Evolutionary conservation across 2,888 invertebrate genomes (phyloP), one percentile per base, ranked within the genome.

Genomic region (Brassicogethes aeneus): DNA sequence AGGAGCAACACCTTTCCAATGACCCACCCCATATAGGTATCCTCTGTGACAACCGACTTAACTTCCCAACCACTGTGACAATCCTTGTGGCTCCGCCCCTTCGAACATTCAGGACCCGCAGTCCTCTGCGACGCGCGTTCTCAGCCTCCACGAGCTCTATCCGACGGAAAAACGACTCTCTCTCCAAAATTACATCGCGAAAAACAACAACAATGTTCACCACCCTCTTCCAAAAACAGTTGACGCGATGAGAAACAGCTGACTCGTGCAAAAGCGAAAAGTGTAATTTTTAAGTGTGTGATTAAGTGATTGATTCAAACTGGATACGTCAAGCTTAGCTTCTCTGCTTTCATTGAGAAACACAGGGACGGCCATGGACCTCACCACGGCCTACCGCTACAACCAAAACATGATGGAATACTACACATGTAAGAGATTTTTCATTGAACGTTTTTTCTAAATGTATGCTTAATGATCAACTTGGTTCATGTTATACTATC

Each of bases 331-430:
- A 64, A 77, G 79, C 68, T 76, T 80, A 59, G 73, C 76, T 62
- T 80, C 81, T 70, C 76, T 77, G 74, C 75, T 76, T 57, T 72
- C 73, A 49, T 72, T 76, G 69, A 72, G 79, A 62, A 74, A 79
- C 73, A 76, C 75, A 64, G 74, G 75, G 69, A 74, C 76, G 58
- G 80, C 82, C 54, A 88, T 93, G 82, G 92, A 93, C 73, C 79
- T 93, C 61, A 87, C 89, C 65, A 91, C 91, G 64, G 91, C 92
- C 60, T 93, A 93, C 72, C 80, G 93, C 61, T 93, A 93, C 77
- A 94, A 93, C 72, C 92, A 93, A 66, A 93, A 92, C 70, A 93
- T 94, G 92, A 93, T 94, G 94, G 95, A 95, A 77, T 94, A 94
- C 74, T 94, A 94, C 67, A 93, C 94, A 70, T 94, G 91, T 91